phyloP scores from a whole-genome alignment of 2,797 vertebrate species.

The Nannoperca australis region DNA sequence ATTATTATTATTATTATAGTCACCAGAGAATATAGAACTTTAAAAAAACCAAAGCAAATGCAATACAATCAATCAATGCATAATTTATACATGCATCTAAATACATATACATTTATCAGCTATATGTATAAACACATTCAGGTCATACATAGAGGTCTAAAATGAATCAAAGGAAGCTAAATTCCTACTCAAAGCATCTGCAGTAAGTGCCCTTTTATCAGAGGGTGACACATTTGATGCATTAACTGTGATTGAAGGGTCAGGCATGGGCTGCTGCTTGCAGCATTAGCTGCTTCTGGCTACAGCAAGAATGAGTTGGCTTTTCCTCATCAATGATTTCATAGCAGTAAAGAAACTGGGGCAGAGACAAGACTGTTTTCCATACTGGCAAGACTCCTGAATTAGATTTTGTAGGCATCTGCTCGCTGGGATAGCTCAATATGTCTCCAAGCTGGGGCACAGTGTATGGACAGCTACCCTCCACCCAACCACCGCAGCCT shows the following conservation, averaged over 20 bases:
- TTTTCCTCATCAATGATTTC: constrained; percentile 75
- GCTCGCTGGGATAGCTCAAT: constrained; percentile 67
- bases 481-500: constrained; percentile 41
- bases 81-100: background rate
- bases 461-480: constrained; percentile 30
- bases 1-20: too few species aligned
- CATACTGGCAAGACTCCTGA: constrained; percentile 68
- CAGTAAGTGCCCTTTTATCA: constrained; percentile 51
- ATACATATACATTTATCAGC: background rate
- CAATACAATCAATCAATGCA: background rate
- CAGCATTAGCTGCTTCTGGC: constrained; percentile 66
- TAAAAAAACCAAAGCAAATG: background rate
- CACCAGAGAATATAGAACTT: background rate
- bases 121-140: background rate
- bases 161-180: constrained; percentile 17
- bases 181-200: constrained; percentile 25
- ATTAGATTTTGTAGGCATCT: constrained; percentile 75
- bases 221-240: constrained; percentile 57
- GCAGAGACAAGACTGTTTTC: constrained; percentile 68
- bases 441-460: constrained; percentile 52
- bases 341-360: constrained; percentile 66
- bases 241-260: constrained; percentile 71
- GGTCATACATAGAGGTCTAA: background rate
- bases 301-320: constrained; percentile 63
- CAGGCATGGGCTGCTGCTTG: constrained; percentile 58